Base-by-base conservation (phyloP, 2,797 vertebrate species). In the Cuniculus paca region DNA sequence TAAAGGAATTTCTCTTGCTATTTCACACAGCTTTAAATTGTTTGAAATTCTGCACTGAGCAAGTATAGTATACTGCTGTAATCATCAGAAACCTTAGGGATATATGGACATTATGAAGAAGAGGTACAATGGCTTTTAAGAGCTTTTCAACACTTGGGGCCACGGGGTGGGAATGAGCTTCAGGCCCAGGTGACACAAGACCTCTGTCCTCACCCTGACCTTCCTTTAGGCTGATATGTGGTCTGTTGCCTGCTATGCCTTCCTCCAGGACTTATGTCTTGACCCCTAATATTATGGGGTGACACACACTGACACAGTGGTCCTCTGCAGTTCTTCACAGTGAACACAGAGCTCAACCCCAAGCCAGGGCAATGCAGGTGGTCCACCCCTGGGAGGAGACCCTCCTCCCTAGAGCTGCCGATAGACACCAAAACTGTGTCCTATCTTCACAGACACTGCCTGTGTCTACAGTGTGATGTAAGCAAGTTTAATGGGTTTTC, bases 11-110 rank as follows among this genome's bases (percentile, higher is more conserved):
- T 87, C 63, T 48, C 60, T 77, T 24, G 26, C 70, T 83, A 72
- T 54, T 95, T 82, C 70, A 81, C 11, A 9, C 3, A 87, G 28
- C 36, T 83, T 85, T 61, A 50, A 93, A 80, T n/a, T 63, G 68
- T 68, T 87, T 80, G 68, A 93, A 81, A 89, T 63, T 90, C 70
- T 88, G 20, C 75, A 91, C 11, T 26, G 34, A 79, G 45, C 16
- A 92, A 86, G 34, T 58, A 68, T 94, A 82, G 42, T 65, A 78
- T 74, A 52, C 82, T 89, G 20, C n/a, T 91, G 75, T n/a, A 45
- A 86, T 65, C 81, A 58, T 42, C 50, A 60, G 83, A 88, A 90
- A 52, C 50, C 36, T 88, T 68, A 81, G 60, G 84, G 36, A 19
- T 79, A n/a, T 31, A 88, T 88, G 12, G 22, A 45, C 28, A 56